These are phyloP conservation scores for Musca vetustissima DNA, from an alignment of 1,140 invertebrate genomes.

Conservation along the genomic window DNA sequence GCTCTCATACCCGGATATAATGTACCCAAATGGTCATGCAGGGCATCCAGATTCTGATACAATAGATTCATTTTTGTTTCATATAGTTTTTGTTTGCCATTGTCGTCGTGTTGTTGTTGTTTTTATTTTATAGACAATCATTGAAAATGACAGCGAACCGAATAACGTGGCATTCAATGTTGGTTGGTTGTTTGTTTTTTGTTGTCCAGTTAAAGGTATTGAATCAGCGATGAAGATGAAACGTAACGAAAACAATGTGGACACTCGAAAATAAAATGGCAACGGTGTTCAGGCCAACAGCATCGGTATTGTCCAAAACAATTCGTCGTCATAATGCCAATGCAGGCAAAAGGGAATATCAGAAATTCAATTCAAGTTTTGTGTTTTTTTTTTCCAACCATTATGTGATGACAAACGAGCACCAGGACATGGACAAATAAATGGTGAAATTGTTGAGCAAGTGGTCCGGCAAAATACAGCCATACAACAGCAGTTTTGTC, in stretches of 20 bases:
- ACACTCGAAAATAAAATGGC: not conserved
- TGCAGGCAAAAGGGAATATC: not conserved
- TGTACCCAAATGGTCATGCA: conserved; percentile 91
- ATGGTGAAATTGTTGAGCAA: not conserved
- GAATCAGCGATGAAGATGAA: too few relatives aligned
- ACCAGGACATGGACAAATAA: conserved; percentile 5
- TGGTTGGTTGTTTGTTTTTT: not conserved
- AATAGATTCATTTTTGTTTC: conserved; percentile 28
- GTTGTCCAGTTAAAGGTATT: too few relatives aligned
- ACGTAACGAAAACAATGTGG: not conserved
- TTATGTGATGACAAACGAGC: conserved; percentile 14
- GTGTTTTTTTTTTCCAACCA: too few relatives aligned
- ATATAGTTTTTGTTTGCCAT: too few relatives aligned
- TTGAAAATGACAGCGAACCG: too few relatives aligned
- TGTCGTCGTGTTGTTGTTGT: too few relatives aligned
- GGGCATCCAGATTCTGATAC: conserved; percentile 81
- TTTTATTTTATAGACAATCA: too few relatives aligned
- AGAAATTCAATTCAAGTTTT: conserved; percentile 14
- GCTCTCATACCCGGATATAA: conserved; percentile 92
- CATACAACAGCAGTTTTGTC: too few relatives aligned
- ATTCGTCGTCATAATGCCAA: not conserved
- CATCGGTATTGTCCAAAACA: not conserved
- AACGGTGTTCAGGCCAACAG: not conserved
- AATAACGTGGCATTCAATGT: too few relatives aligned
- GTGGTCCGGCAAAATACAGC: too few relatives aligned